phyloP scores from a whole-genome alignment of 2,113 vertebrate species.

The Pangasianodon hypophthalmus region DNA sequence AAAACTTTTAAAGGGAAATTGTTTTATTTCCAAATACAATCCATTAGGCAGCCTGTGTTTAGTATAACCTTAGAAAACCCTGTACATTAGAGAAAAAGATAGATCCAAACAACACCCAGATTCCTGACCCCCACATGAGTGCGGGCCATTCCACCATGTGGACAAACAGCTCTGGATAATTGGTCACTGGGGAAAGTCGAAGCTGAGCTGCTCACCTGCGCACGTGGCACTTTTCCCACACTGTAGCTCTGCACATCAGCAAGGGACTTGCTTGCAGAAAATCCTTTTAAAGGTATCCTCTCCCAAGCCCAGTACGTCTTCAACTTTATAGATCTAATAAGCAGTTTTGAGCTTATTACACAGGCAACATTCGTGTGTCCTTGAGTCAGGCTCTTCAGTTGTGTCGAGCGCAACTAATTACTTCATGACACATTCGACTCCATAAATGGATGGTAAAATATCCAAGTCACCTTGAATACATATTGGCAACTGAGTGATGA shows the following conservation, averaged over 20 bases:
- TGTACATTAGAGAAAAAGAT: background rate
- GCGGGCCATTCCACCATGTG: conserved; percentile 31
- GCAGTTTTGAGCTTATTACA: conserved; percentile 3
- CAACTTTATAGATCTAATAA: background rate
- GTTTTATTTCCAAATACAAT: background rate
- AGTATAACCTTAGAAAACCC: background rate
- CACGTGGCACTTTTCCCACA: conserved; percentile 14
- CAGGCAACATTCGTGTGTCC: conserved; percentile 24
- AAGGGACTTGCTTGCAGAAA: background rate
- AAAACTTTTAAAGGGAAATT: background rate
- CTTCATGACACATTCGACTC: conserved; percentile 13
- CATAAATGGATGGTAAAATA: conserved; percentile 22
- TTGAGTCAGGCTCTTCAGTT: conserved; percentile 18
- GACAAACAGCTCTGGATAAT: conserved; percentile 47
- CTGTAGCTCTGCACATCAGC: conserved; percentile 9
- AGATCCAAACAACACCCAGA: conserved; percentile 34
- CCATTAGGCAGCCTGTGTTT: background rate
- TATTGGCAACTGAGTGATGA: conserved; percentile 27
- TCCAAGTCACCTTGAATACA: conserved; percentile 37
- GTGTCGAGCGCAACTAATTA: conserved; percentile 12
- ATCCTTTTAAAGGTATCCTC: conserved; percentile 3
- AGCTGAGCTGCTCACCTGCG: conserved; percentile 26
- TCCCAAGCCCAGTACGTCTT: background rate
- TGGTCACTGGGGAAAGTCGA: conserved; percentile 47
- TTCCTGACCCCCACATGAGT: conserved; percentile 35